Base-by-base conservation (phyloP, 2,113 vertebrate genomes). In the Rhinoderma darwinii region DNA sequence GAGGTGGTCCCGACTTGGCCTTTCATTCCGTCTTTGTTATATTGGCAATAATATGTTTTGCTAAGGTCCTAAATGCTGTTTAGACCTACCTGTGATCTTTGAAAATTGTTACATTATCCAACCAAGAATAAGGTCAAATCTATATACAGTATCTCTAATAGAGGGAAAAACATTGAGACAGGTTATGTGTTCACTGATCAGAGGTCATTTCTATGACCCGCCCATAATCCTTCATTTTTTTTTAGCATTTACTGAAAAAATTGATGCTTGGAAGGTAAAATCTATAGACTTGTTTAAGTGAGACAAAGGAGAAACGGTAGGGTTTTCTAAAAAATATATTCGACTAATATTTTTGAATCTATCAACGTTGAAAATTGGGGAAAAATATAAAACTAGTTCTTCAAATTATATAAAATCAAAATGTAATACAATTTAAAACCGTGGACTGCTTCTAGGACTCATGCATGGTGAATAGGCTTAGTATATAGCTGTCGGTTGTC, bases 101-200 rank as follows among this genome's bases (percentile, higher is more conserved):
- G 68, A 59, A 86, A 87, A 87, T 87, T 82, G 86, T 63, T 87
- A 82, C 27, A 87, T 87, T 87, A 87, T 82, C 78, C 73, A 59
- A 51, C 66, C 51, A 44, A 73, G 41, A 75, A 85, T 41, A 82
- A 87, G 78, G 79, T 87, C 86, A 82, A 59, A 75, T 51, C 77
- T 44, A 82, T 61, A 81, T 63, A 74, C 68, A 73, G 86, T 43
- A 74, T 59, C 72, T 56, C 50, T 87, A 75, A 74, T 63, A 61
- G 86, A 37, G 70, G 27, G 66, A 73, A 81, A 73, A 75, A 39
- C 84, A 43, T 47, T 63, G 35, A 73, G 37, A 59, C n/a, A 47
- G 63, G 77, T 81, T 85, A 78, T 39, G 32, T 79, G 66, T 30
- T 73, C 66, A 30, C 63, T 43, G 85, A 82, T 80, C 35, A 43